A percentile compares a stretch with the other conserved stretches of the same genome.
These are phyloP conservation scores for Hydrozoanthus gracilis DNA, from an alignment of 92 coral and sea anemone species.

Conservation along the genomic window DNA sequence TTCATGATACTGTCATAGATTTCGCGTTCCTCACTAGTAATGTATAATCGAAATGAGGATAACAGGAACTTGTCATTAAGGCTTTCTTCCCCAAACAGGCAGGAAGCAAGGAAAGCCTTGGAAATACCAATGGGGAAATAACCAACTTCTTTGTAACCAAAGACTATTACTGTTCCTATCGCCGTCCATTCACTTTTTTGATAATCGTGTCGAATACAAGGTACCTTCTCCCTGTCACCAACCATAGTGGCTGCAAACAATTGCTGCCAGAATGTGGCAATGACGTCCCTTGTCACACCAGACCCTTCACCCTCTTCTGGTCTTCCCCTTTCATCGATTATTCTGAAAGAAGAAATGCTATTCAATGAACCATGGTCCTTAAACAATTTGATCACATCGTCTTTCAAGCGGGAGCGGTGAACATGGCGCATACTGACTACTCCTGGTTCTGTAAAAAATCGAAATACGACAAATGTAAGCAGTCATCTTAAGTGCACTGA, in stretches of 20 bases:
- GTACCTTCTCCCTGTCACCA: conserved; percentile 61
- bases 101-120: conserved; percentile 58
- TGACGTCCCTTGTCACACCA: conserved; percentile 52
- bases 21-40: conserved; percentile 66
- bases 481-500: conserved; percentile 36
- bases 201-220: conserved; percentile 57
- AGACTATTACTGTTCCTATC: conserved; percentile 53
- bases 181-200: conserved; percentile 62
- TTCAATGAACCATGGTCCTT: conserved; percentile 14
- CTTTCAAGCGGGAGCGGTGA: conserved; percentile 27
- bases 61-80: conserved; percentile 57
- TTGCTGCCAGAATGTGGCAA: conserved; percentile 65
- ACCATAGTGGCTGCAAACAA: conserved; percentile 40
- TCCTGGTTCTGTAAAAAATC: conserved; percentile 43
- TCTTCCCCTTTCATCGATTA: conserved; percentile 56
- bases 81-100: conserved; percentile 65
- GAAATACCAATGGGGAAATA: conserved; percentile 56
- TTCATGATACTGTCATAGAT: conserved; percentile 49
- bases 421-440: conserved; percentile 44
- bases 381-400: conserved; percentile 9
- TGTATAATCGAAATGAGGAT: conserved; percentile 59
- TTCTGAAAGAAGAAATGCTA: conserved; percentile 29
- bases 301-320: conserved; percentile 54
- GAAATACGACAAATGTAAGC: conserved; percentile 47
- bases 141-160: conserved; percentile 39